Evolutionary conservation across 1,140 invertebrate species (phyloP), one percentile per base, ranked within the genome.

Genomic region (Myzus persicae): DNA sequence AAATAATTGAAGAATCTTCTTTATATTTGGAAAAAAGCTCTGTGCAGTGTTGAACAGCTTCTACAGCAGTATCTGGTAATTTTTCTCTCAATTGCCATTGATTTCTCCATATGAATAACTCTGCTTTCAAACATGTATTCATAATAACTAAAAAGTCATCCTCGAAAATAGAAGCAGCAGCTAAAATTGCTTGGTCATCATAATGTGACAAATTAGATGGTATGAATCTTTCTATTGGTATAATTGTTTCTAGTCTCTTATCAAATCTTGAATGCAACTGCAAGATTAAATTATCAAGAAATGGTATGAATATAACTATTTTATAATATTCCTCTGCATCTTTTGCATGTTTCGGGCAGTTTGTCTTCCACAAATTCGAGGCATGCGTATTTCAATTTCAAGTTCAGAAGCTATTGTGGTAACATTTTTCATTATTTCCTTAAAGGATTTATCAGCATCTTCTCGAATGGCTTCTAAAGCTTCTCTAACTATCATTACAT

Each of bases 81-180:
- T 76, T 36, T 76, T n/a, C n/a, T 81, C n/a, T 81, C 31, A 36
- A 81, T 81, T 81, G 9, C 76, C 31, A 81, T n/a, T 36, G n/a
- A 31, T 81, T 81, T 81, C 76, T 81, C 76, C 76, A 81, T 18
- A 81, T 81, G 26, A 46, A n/a, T 46, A 46, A 89, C 46, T 89
- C 46, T 0, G n/a, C n/a, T 89, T 89, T n/a, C 36, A 89, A 46
- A 46, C 76, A 48, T 46, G n/a, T n/a, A 44, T 36, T 46, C 14
- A 89, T 46, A 89, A 1, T 46, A 81, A 67, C 7, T 88, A 22
- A 31, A 26, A 88, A 89, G n/a, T 89, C 87, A 51, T n/a, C n/a
- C 24, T 46, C 31, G n/a, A 51, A 88, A 88, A 88, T 46, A 48
- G 24, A 46, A 46, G n/a, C 87, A 46, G 44, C 87, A 36, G 87